Evolutionary conservation across 2,797 vertebrate genomes (phyloP).

Genomic region (Poecilia gillii): DNA sequence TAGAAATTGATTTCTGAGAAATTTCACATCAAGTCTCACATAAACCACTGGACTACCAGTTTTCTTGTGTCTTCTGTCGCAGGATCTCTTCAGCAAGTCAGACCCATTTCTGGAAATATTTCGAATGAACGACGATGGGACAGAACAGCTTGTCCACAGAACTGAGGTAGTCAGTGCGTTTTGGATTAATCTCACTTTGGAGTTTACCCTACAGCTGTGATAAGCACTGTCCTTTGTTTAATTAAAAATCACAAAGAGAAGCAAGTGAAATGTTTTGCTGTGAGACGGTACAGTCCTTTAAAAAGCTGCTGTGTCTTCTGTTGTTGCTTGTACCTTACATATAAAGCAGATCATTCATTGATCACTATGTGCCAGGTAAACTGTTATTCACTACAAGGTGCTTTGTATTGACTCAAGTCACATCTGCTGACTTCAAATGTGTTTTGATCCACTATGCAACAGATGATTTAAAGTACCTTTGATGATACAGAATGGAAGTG

Average conservation of each 20-base stretch:
- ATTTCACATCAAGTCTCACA: neutral
- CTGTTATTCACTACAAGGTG: neutral
- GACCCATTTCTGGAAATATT: conserved; percentile 97
- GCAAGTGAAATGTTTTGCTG: neutral
- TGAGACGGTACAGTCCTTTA: neutral
- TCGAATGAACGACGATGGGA: conserved; percentile 87
- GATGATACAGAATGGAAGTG: neutral
- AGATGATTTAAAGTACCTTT: neutral
- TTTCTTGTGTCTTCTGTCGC: conserved; percentile 34
- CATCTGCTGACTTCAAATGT: neutral
- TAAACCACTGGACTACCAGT: neutral
- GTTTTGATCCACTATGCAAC: neutral
- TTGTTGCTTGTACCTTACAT: neutral
- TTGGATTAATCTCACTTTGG: conserved; percentile 5
- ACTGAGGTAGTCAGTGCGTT: conserved; percentile 85
- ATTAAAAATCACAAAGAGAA: neutral
- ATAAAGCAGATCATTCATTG: neutral
- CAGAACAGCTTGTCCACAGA: conserved; percentile 93
- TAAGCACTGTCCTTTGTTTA: neutral
- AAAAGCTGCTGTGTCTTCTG: neutral
- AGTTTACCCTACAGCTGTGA: conserved; percentile 1
- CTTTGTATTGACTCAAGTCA: neutral
- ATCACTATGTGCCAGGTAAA: neutral
- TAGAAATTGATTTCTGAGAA: neutral
- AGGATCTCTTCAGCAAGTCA: conserved; percentile 98